Evolutionary conservation across 92 coral and sea anemone species (phyloP).

Genomic region (Desmophyllum pertusum): DNA sequence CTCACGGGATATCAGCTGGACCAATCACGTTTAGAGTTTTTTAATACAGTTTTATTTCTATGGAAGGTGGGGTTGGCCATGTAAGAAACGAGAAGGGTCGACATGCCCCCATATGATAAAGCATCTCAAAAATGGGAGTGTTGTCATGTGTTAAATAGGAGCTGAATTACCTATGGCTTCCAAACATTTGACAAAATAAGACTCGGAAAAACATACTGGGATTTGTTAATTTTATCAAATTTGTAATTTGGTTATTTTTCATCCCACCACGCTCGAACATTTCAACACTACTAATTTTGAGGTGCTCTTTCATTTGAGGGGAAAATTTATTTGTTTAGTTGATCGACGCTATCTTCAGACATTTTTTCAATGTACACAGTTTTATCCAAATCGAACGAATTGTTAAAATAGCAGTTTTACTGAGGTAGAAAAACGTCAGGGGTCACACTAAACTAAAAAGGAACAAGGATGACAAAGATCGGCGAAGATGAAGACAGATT

Average conservation of each 20-base stretch:
- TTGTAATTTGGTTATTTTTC: too few relatives aligned
- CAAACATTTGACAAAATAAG: neutral
- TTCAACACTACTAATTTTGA: neutral
- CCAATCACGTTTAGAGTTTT: neutral
- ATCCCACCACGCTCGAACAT: neutral
- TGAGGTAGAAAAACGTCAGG: neutral
- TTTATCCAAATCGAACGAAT: too few relatives aligned
- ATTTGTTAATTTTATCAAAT: too few relatives aligned
- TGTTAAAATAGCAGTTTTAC: neutral
- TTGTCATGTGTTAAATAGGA: neutral
- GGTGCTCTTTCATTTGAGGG: neutral
- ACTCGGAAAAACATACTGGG: too few relatives aligned
- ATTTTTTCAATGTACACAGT: too few relatives aligned
- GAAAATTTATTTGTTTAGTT: too few relatives aligned
- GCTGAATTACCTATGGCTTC: neutral
- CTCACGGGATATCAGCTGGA: neutral
- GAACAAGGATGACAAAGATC: neutral
- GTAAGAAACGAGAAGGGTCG: neutral
- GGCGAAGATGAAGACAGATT: neutral
- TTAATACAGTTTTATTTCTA: neutral
- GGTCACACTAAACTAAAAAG: neutral
- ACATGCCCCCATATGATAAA: neutral
- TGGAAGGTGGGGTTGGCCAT: neutral
- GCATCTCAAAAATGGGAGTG: neutral
- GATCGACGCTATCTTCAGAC: too few relatives aligned